phyloP scores from a whole-genome alignment of 2,888 invertebrate genomes.

The Drosophila tanythrix region DNA sequence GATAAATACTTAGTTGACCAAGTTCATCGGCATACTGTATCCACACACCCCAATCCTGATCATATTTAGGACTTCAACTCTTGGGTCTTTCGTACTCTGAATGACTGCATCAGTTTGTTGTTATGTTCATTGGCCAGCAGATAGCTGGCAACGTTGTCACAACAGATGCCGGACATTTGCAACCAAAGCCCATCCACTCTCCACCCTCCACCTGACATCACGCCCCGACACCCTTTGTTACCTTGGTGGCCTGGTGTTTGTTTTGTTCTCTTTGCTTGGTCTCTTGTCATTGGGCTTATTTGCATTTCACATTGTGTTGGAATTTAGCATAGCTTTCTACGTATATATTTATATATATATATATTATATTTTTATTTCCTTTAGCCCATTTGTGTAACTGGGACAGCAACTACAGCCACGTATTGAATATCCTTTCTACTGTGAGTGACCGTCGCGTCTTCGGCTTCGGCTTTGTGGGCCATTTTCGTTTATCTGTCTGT shows the following conservation, averaged over 20 bases:
- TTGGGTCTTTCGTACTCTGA: conserved; percentile 18
- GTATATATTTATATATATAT: not conserved
- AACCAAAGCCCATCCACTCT: conserved; percentile 2
- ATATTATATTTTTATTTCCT: not conserved
- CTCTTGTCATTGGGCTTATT: conserved; percentile 62
- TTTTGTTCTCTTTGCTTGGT: conserved; percentile 13
- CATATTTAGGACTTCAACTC: conserved; percentile 1
- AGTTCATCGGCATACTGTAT: conserved; percentile 23
- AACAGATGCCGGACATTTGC: conserved; percentile 58
- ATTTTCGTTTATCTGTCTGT: not conserved
- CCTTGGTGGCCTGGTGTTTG: conserved; percentile 5
- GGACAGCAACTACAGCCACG: not conserved
- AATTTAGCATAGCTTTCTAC: conserved; percentile 47
- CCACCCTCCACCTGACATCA: not conserved
- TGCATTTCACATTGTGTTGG: conserved; percentile 72
- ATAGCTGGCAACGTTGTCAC: conserved; percentile 16
- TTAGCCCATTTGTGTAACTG: not conserved
- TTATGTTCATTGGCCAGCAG: not conserved
- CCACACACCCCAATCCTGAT: not conserved
- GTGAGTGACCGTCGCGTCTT: conserved; percentile 12
- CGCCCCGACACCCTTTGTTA: conserved; percentile 1
- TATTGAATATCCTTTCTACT: conserved; percentile 26
- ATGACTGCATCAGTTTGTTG: conserved; percentile 57
- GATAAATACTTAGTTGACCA: conserved; percentile 19
- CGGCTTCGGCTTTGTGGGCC: conserved; percentile 30